These are phyloP conservation scores for Marmota flaviventris DNA, from an alignment of 2,113 vertebrate genomes.

Conservation along the genomic window DNA sequence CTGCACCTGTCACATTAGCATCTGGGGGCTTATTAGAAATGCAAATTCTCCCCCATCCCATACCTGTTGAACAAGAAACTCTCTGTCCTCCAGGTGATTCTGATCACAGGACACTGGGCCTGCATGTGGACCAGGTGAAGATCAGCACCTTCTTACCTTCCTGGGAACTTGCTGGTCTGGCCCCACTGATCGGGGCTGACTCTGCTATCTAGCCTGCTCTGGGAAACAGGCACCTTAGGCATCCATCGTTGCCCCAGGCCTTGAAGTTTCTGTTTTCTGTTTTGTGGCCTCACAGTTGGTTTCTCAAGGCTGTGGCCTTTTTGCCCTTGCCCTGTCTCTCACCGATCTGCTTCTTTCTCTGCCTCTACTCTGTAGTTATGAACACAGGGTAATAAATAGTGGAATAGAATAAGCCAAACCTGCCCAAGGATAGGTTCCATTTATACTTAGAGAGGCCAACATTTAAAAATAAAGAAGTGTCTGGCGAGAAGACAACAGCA, in stretches of 20 bases:
- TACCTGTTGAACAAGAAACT: neutral
- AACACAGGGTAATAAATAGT: neutral
- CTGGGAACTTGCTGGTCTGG: neutral
- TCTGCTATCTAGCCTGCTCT: neutral
- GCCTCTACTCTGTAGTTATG: neutral
- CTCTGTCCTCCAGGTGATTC: neutral
- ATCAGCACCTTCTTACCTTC: too few relatives aligned
- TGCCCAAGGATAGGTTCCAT: neutral
- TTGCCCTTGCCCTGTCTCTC: neutral
- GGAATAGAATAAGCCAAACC: neutral
- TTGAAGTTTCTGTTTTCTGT: neutral
- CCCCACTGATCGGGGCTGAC: fast-evolving
- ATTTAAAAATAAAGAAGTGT: neutral
- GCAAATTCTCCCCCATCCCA: neutral
- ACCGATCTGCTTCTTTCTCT: neutral
- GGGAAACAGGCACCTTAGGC: neutral
- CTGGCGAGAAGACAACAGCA: neutral
- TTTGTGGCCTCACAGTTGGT: neutral
- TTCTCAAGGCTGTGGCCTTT: neutral
- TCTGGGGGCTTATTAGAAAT: neutral
- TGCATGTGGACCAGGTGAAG: fast-evolving
- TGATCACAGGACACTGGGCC: too few relatives aligned
- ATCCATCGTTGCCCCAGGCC: too few relatives aligned
- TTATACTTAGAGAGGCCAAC: neutral
- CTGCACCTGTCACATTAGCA: neutral